phyloP scores from a whole-genome alignment of 2,113 vertebrate genomes.

The Atlantisia rogersi region DNA sequence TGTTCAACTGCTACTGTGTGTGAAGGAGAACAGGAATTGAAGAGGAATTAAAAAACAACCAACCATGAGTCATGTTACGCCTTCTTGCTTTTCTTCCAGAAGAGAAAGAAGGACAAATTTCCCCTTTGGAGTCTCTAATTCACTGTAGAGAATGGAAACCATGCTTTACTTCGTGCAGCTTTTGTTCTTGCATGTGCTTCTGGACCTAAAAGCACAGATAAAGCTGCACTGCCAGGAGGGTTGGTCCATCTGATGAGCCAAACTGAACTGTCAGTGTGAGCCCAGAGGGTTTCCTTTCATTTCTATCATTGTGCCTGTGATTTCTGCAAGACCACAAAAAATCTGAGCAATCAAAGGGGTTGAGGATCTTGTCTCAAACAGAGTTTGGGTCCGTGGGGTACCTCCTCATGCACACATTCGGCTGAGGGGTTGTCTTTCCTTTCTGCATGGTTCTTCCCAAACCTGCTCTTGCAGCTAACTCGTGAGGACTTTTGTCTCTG shows the following conservation, averaged over 20 bases:
- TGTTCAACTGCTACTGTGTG: background rate
- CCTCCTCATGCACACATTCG: background rate
- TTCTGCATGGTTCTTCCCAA: background rate
- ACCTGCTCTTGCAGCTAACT: background rate
- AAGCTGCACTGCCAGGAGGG: accelerated
- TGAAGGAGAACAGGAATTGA: background rate
- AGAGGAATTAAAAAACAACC: background rate
- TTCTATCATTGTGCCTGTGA: background rate
- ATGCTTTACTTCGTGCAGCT: background rate
- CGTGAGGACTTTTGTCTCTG: background rate
- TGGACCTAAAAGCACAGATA: background rate
- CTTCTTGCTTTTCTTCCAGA: background rate
- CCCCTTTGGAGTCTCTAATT: background rate
- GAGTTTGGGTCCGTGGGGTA: background rate
- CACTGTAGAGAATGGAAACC: background rate
- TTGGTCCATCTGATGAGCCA: background rate
- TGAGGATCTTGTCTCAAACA: background rate
- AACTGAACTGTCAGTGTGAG: background rate
- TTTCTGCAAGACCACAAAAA: no score
- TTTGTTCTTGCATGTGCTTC: background rate
- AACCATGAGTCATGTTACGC: background rate
- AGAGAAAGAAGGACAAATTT: background rate
- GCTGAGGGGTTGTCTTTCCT: background rate
- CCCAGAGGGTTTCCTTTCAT: background rate
- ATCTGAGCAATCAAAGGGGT: background rate